Conservation (phyloP, 2,113 vertebrate species). For the Chloebia gouldiae region DNA sequence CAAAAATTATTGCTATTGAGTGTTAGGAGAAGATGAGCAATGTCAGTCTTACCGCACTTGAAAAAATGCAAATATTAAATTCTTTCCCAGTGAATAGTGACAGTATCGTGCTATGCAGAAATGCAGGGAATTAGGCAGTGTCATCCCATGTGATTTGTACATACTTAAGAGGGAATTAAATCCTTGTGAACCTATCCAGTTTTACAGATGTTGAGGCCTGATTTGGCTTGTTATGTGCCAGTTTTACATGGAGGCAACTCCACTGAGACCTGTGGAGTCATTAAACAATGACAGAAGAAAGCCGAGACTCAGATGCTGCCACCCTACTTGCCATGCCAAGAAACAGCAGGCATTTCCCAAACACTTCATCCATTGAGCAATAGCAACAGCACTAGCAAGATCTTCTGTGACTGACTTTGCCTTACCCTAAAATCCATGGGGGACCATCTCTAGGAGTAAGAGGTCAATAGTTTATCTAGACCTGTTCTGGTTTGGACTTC, state of each 20-base stretch:
- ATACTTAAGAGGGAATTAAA: slow-evolving; percentile 22
- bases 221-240: slow-evolving; percentile 6
- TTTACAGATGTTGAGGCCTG: slow-evolving; percentile 21
- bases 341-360: slow-evolving; percentile 11
- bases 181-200: slow-evolving; percentile 14
- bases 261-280: neutral
- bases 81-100: slow-evolving; percentile 50
- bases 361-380: neutral
- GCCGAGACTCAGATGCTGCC: neutral
- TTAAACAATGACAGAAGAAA: slow-evolving; percentile 4
- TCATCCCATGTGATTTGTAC: slow-evolving; percentile 46
- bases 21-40: slow-evolving; percentile 10
- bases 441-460: neutral
- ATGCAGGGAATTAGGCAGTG: slow-evolving; percentile 26
- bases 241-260: slow-evolving; percentile 15
- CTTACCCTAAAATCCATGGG: neutral
- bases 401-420: neutral
- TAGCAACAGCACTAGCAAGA: neutral
- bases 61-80: slow-evolving; percentile 46
- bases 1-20: neutral
- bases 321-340: neutral
- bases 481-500: neutral
- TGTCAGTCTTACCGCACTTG: neutral
- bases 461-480: neutral
- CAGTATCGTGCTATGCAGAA: neutral